Conservation (phyloP, 2,888 invertebrate species). For the Clistopyga incitator region DNA sequence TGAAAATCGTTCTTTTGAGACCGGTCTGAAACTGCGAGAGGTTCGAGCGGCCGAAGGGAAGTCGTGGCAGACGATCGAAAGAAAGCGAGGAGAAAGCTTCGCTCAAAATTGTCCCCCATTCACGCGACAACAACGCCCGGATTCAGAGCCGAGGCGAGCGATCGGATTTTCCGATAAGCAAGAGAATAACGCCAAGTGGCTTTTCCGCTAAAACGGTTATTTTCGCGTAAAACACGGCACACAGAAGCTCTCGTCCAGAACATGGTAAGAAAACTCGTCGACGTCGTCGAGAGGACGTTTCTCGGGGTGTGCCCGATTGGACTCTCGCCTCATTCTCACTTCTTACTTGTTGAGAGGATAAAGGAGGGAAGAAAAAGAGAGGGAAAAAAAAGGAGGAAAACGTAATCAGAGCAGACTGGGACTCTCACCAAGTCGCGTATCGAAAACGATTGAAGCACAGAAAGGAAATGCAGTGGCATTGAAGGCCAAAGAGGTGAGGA, state of each 20-base stretch:
- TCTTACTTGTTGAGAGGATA: neutral
- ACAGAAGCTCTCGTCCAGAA: constrained; percentile 9
- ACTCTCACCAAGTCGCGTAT: neutral
- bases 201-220: constrained; percentile 73
- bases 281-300: constrained; percentile 35
- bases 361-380: constrained; percentile 3
- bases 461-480: neutral
- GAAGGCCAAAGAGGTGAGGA: neutral
- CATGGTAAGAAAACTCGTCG: constrained; percentile 30
- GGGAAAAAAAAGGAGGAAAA: neutral
- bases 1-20: constrained; percentile 52
- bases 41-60: constrained; percentile 40
- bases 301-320: constrained; percentile 15
- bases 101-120: constrained; percentile 79
- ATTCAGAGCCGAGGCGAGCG: constrained; percentile 58
- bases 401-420: constrained; percentile 21
- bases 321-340: constrained; percentile 17
- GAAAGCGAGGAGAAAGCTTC: constrained; percentile 71
- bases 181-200: constrained; percentile 70
- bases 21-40: constrained; percentile 44
- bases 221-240: constrained; percentile 66
- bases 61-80: constrained; percentile 36
- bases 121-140: constrained; percentile 60
- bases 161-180: constrained; percentile 75
- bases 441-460: constrained; percentile 12